Conservation (phyloP, 2,797 vertebrate genomes). For the Xerus rutilus region DNA sequence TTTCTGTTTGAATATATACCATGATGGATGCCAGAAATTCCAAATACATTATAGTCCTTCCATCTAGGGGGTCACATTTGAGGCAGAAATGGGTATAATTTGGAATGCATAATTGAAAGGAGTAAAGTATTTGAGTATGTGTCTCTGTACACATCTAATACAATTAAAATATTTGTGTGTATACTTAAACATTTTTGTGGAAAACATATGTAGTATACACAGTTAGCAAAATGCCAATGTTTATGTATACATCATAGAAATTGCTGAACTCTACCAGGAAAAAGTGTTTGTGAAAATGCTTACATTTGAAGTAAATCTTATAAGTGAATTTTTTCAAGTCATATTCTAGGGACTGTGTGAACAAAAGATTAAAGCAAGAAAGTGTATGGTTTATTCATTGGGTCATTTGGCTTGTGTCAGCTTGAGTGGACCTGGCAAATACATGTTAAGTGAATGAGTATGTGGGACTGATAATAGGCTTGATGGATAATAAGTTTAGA, state of each 20-base stretch:
- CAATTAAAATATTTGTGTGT: background rate
- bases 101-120: background rate
- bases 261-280: background rate
- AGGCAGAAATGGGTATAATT: background rate
- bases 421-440: background rate
- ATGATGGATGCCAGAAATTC: background rate
- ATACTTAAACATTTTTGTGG: background rate
- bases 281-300: constrained; percentile 3
- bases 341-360: background rate
- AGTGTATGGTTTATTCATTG: background rate
- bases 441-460: background rate
- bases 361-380: background rate
- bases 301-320: background rate
- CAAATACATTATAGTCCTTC: background rate
- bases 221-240: background rate
- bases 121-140: background rate
- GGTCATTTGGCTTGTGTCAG: background rate
- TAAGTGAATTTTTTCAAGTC: background rate
- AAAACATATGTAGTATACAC: background rate
- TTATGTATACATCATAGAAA: background rate
- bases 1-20: constrained; percentile 27
- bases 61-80: background rate
- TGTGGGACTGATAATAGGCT: background rate
- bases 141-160: background rate
- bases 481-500: constrained; percentile 13